Percentiles rank a stretch among this genome's conserved stretches.
Conservation (phyloP, 2,113 vertebrate species). For the Alaudala cheleensis region DNA sequence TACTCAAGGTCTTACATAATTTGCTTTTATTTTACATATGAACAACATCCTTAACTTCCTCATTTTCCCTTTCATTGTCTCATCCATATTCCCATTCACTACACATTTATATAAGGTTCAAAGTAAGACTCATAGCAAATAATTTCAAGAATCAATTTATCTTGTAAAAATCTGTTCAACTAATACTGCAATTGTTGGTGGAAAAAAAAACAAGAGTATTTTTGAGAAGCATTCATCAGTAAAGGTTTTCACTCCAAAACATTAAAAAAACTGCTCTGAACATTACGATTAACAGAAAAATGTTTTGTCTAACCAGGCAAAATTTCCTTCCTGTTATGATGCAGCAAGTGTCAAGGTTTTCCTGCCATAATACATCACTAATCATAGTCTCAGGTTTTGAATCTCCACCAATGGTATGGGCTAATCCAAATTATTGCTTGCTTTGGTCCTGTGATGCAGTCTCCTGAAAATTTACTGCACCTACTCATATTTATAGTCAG, state of each 20-base stretch:
- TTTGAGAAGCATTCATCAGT: background rate
- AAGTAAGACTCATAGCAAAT: background rate
- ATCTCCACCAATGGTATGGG: background rate
- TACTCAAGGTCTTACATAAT: background rate
- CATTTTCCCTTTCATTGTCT: background rate
- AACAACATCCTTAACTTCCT: background rate
- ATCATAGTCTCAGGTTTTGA: background rate
- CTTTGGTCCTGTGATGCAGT: background rate
- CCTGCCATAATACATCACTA: background rate
- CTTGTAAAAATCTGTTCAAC: background rate
- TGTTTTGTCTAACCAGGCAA: background rate
- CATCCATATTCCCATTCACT: background rate
- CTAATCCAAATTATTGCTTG: background rate
- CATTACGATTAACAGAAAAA: background rate
- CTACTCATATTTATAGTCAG: background rate
- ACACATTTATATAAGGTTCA: background rate
- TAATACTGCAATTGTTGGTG: background rate
- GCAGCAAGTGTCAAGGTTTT: background rate
- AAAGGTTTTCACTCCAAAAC: background rate
- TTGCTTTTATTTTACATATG: background rate
- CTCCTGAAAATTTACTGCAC: slow-evolving; percentile 6
- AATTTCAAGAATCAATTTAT: background rate
- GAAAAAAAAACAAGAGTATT: background rate
- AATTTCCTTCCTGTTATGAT: background rate
- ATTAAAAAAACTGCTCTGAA: background rate